Conservation (phyloP, 2,797 vertebrate species). For the Sphaeramia orbicularis region DNA sequence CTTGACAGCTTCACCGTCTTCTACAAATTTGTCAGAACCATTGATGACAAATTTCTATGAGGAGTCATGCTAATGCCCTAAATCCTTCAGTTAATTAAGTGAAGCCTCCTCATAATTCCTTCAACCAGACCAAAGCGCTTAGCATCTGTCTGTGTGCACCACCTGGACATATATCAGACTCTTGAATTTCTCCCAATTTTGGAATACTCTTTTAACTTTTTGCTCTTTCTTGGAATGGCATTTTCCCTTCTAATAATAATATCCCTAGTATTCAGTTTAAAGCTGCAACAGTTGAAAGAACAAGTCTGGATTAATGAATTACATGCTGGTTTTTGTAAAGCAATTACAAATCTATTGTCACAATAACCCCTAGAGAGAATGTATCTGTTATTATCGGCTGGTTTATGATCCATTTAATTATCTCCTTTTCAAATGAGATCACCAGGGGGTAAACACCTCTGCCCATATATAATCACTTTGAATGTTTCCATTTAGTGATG, state of each 20-base stretch:
- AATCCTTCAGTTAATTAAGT: slow-evolving; percentile 17
- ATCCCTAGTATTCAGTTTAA: slow-evolving; percentile 2
- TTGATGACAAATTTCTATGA: neutral
- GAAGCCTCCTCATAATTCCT: neutral
- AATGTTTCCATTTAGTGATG: slow-evolving; percentile 38
- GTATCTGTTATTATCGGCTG: slow-evolving; percentile 45
- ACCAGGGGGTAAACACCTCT: slow-evolving; percentile 40
- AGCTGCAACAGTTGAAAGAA: neutral
- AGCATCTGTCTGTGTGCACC: neutral
- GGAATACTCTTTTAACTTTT: neutral
- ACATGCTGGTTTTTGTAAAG: slow-evolving; percentile 20
- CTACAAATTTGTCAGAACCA: slow-evolving; percentile 1
- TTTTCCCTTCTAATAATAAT: neutral
- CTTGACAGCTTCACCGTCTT: neutral
- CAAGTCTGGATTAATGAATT: slow-evolving; percentile 28
- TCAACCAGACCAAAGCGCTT: slow-evolving; percentile 1
- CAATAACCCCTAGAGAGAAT: slow-evolving; percentile 35
- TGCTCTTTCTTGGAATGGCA: neutral
- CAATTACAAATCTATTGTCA: slow-evolving; percentile 57
- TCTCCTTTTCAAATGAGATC: slow-evolving; percentile 67
- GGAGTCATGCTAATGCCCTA: neutral
- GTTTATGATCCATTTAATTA: slow-evolving; percentile 68
- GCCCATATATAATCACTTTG: slow-evolving; percentile 54
- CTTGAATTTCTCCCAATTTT: neutral
- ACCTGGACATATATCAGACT: neutral